Percentiles rank a stretch among this genome's conserved stretches.
These are phyloP conservation scores for Clamator glandarius DNA, from an alignment of 2,797 vertebrate species.

Conservation along the genomic window DNA sequence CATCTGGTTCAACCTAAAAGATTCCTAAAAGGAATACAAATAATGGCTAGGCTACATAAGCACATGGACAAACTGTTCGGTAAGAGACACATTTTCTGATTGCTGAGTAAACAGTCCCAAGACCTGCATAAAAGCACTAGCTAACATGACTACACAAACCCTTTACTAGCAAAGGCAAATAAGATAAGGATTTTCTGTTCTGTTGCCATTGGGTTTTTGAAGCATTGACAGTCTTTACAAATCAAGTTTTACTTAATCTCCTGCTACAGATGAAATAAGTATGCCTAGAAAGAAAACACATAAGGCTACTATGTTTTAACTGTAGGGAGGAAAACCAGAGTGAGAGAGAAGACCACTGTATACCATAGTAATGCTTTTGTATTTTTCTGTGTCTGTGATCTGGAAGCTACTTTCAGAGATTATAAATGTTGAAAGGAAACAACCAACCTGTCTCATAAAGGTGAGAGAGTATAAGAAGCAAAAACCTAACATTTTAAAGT, in stretches of 20 bases:
- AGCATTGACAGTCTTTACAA: not conserved
- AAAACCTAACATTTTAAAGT: not conserved
- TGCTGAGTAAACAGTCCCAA: conserved; percentile 20
- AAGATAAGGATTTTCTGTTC: conserved; percentile 55
- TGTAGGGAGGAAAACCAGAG: not conserved
- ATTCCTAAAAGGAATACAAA: not conserved
- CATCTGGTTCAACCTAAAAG: not conserved
- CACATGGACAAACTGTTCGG: conserved; percentile 15
- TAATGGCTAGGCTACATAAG: not conserved
- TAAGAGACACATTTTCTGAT: not conserved
- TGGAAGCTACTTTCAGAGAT: not conserved
- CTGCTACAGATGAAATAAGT: conserved; percentile 17
- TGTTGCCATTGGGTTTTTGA: conserved; percentile 14
- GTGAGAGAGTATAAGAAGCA: not conserved
- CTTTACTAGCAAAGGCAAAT: conserved; percentile 21
- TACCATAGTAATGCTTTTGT: not conserved
- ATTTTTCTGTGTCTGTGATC: not conserved
- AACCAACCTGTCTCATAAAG: not conserved
- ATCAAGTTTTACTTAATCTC: conserved; percentile 4
- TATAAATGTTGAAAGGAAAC: not conserved
- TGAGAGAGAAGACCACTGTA: not conserved
- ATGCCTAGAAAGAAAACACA: not conserved
- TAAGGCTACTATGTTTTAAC: not conserved
- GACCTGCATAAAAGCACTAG: conserved; percentile 22
- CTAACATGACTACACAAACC: not conserved